phyloP scores from a whole-genome alignment of 1,140 invertebrate genomes.

The Galleria mellonella region DNA sequence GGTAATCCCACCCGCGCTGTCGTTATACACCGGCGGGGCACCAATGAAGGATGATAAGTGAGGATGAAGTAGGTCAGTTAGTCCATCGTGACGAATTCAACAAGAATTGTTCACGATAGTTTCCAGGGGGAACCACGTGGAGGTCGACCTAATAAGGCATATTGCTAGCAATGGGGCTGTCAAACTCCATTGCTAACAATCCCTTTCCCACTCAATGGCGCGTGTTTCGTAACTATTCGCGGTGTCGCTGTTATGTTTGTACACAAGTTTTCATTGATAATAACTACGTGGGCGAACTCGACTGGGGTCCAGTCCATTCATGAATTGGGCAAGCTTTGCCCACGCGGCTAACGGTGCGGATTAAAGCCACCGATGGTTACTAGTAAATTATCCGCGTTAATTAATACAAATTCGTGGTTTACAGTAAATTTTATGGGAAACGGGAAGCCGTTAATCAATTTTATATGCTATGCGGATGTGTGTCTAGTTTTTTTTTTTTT shows the following conservation, averaged over 20 bases:
- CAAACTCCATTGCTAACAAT: too few species aligned
- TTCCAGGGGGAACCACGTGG: too few species aligned
- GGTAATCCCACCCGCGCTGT: too few species aligned
- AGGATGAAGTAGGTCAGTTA: too few species aligned
- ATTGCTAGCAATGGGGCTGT: too few species aligned
- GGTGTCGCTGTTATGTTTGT: constrained; percentile 34
- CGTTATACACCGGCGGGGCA: too few species aligned
- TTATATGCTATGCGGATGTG: constrained; percentile 10
- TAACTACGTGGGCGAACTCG: constrained; percentile 41
- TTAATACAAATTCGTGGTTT: constrained; percentile 50
- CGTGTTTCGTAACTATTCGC: constrained; percentile 47
- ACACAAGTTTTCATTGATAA: constrained; percentile 53
- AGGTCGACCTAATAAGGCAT: too few species aligned
- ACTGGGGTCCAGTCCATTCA: constrained; percentile 53
- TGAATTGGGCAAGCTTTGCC: constrained; percentile 55
- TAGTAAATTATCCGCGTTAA: constrained; percentile 54
- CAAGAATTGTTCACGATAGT: too few species aligned
- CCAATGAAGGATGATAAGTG: too few species aligned
- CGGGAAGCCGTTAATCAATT: constrained; percentile 35
- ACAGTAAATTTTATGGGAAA: constrained; percentile 31
- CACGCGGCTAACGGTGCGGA: constrained; percentile 51
- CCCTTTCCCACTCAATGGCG: too few species aligned
- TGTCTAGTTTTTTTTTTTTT: too few species aligned
- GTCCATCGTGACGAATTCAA: too few species aligned
- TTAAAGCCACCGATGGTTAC: constrained; percentile 16